Base-by-base conservation (phyloP, 2,888 invertebrate species). In the Venustoraphidia nigricollis region DNA sequence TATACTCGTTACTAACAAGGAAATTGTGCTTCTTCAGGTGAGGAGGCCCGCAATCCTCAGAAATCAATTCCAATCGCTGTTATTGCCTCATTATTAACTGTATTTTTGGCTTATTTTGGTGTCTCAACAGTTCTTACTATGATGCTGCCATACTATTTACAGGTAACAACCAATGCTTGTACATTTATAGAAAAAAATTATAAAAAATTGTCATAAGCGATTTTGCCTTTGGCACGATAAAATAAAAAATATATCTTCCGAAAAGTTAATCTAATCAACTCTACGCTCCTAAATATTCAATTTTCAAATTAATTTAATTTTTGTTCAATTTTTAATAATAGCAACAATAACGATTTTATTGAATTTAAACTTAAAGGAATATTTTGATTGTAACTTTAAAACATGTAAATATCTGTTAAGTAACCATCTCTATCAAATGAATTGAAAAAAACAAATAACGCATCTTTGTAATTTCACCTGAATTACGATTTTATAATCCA, bases 101-200 rank as follows among this genome's bases (percentile, higher is more conserved):
- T 93, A 52, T 93, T 92, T 65, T 61, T 92, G 43, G 86, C 92
- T 0, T 95, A 95, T 69, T 89, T 90, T 64, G 86, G 92, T 1
- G 83, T 95, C 17, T 90, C 94, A 0, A 77, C 84, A 0, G 82
- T 94, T 9, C 70, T 95, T 17, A 95, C 95, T 0, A 79, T 94
- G 62, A 85, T 89, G 74, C 61, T 85, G 58, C 91, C 92, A 1
- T 91, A 86, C 65, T 88, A 81, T 61, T 68, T 75, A 56, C 83
- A 84, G 73, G 81, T 79, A 58, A 54, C 42, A 35, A 35, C n/a
- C 38, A 34, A 34, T 36, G 41, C 11, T 41, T 17, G 17, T 9
- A 34, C 4, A 8, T n/a, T 46, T n/a, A 44, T 13, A n/a, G 13
- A 45, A 11, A 10, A n/a, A n/a, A 45, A 8, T 27, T 11, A 11